Evolutionary conservation across 2,888 invertebrate species (phyloP), one percentile per base, ranked within the genome.

Genomic region (Scaeva pyrastri): DNA sequence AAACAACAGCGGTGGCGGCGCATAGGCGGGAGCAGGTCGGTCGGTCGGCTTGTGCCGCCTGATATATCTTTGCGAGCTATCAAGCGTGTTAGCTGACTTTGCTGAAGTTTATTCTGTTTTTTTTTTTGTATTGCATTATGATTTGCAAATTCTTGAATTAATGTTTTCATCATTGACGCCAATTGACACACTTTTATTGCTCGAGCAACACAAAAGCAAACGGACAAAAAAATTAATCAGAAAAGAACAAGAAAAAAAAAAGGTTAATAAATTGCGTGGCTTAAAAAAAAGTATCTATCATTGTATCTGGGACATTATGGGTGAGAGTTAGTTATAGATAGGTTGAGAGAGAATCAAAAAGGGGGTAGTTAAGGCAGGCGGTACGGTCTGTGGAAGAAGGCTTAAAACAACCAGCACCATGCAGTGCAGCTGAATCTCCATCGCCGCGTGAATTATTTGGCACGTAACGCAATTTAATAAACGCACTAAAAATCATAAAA

Each of bases 111-210:
- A 2, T 48, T 52, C n/a, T 74, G 68, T 56, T 75, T 64, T 41
- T 8, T n/a, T 14, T 12, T 16, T 43, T 16, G 12, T 26, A 11
- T 31, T 64, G 70, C 74, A 72, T 81, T 70, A 76, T 85, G 85
- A 85, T 76, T 73, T 50, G 81, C 58, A 81, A 77, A 82, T 77
- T 86, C 82, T 84, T 84, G 74, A 74, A 62, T 74, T 86, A 82
- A 86, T 86, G 85, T 81, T 86, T 86, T 86, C 82, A 86, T 86
- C 82, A 86, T 86, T 86, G 86, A 86, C 86, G 86, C 86, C 86
- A 86, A 86, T 86, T 86, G 86, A 86, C 86, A 86, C 82, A 86
- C 86, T 86, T 86, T 86, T 82, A 73, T 86, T 80, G 58, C 73
- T 43, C 64, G 56, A 64, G 72, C 70, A 74, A 77, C 43, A 77